These are phyloP conservation scores for Cossypha polioptera DNA, from an alignment of 2,797 vertebrate genomes.

Conservation along the genomic window DNA sequence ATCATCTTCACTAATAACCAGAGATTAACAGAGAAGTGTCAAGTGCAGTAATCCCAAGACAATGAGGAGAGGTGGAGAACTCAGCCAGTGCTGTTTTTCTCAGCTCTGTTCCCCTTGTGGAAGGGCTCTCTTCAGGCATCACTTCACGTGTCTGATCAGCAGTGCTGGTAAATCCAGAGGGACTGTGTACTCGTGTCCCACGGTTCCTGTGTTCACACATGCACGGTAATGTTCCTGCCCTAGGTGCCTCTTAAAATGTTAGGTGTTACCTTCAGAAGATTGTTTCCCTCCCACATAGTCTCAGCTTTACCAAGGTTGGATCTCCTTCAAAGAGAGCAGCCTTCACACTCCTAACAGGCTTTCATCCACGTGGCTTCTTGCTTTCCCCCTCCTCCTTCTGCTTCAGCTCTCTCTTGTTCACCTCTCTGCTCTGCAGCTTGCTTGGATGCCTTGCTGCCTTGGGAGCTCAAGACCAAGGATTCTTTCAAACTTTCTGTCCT, in stretches of 20 bases:
- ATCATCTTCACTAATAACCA: not conserved
- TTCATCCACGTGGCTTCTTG: not conserved
- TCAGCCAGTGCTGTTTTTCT: not conserved
- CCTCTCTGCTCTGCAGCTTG: not conserved
- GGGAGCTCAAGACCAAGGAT: not conserved
- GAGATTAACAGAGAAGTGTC: not conserved
- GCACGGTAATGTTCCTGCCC: not conserved
- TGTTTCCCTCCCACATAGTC: not conserved
- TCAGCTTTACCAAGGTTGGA: slow-evolving; percentile 5
- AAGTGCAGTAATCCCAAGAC: not conserved
- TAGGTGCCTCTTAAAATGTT: not conserved
- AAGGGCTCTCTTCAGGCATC: not conserved
- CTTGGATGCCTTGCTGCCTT: not conserved
- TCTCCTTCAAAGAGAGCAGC: slow-evolving; percentile 27
- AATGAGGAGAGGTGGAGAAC: not conserved
- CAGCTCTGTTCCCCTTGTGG: not conserved
- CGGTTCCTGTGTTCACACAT: not conserved
- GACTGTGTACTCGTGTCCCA: not conserved
- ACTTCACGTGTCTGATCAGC: not conserved
- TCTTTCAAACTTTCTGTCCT: not conserved
- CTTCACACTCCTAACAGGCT: slow-evolving; percentile 4
- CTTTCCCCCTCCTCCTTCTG: not conserved
- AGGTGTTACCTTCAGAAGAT: not conserved
- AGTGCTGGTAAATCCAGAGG: not conserved
- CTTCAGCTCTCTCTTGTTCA: not conserved